Evolutionary conservation across 1,140 invertebrate genomes (phyloP), one percentile per base, ranked within the genome.

Genomic region (Yoshiicerus persimilis): DNA sequence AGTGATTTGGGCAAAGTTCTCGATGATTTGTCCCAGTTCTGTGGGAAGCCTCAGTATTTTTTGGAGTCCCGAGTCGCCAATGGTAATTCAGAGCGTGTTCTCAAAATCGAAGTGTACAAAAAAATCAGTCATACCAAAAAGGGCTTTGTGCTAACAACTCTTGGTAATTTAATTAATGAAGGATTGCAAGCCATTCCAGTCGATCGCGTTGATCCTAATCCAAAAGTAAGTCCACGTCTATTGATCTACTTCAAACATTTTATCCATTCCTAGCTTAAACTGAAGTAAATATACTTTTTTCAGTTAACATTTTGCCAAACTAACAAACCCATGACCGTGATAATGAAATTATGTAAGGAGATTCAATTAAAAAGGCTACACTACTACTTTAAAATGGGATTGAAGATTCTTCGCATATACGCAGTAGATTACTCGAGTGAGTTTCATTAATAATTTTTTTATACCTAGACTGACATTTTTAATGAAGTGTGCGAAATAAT

Each of bases 81-180:
- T n/a, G 62, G 84, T 36, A 66, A 86, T 66, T 10, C 41, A 20
- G 62, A 86, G 9, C 84, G 84, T 64, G 84, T 86, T 66, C 56
- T 86, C 11, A 86, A 86, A 86, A 64, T 86, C 9, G 84, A 86
- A 66, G 56, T 86, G 41, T 66, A 86, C 56, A 86, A 84, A 62
- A 84, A 84, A 47, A 41, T 56, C 32, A 86, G 84, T 86, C 84
- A 66, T 64, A 36, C 47, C 2, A 64, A 36, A 62, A 86, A 66
- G 66, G 84, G 47, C 11, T 86, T 64, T 66, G 84, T 64, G 20
- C 32, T 64, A 0, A 86, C 84, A 32, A 86, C 84, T 66, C 25
- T 86, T 47, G 83, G 83, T 8, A 84, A 62, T 84, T 47, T 84
- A 23, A 47, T 84, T 30, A 84, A 84, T 6, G 83, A 84, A 62